Conservation (phyloP, 2,797 vertebrate genomes). For the Muscicapa comitata region DNA sequence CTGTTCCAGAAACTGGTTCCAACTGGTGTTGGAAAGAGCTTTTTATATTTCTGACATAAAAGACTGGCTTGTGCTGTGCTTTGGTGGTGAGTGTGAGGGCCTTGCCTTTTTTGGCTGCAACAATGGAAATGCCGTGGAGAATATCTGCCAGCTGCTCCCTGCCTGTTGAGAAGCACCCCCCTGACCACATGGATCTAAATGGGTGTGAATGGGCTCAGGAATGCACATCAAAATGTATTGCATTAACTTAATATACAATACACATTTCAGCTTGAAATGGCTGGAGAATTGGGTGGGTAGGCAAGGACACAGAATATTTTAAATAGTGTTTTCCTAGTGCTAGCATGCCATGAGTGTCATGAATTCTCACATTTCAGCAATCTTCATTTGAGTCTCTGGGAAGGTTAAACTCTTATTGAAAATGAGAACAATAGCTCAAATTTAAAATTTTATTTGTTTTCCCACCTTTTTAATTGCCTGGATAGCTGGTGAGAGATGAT, state of each 20-base stretch:
- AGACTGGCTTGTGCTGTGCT: background rate
- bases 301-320: background rate
- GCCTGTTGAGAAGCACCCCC: background rate
- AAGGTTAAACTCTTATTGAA: background rate
- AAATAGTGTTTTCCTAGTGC: background rate
- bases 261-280: background rate
- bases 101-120: background rate
- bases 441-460: background rate
- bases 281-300: background rate
- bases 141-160: background rate
- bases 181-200: background rate
- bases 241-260: background rate
- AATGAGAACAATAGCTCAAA: background rate
- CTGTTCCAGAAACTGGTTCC: background rate
- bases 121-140: background rate
- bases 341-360: rapidly evolving
- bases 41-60: background rate
- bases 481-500: background rate
- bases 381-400: background rate
- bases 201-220: background rate
- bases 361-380: background rate
- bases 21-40: background rate
- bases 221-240: background rate
- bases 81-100: background rate
- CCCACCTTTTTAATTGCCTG: background rate